Evolutionary conservation across 2,888 invertebrate species (phyloP), one percentile per base, ranked within the genome.

Genomic region (Volucella inflata): DNA sequence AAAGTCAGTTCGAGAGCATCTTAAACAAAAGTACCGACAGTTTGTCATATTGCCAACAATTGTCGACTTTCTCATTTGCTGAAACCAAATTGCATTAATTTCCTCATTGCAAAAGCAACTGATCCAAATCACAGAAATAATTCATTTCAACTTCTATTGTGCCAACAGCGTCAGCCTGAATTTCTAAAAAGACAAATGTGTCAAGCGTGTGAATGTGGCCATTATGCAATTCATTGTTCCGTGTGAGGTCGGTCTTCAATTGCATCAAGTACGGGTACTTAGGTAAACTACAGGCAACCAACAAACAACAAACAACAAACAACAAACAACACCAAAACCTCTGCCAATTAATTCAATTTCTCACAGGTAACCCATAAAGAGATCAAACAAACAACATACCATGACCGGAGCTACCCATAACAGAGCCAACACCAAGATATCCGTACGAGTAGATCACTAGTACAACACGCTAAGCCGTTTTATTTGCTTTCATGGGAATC

Each of bases 151-250:
- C 44, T 17, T 9, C 62, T 40, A 51, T 67, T 59, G 59, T 48
- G 14, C 55, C 48, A 50, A 42, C 44, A 67, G 2, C 44, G 0
- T 59, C 60, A 71, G n/a, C 79, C 71, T 50, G 48, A 60, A 67
- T 79, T 75, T 70, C 51, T 48, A 77, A 72, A 64, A 59, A 72
- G 62, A 68, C 72, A 64, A 72, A 68, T 59, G 81, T 85, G 76
- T 81, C 76, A 80, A 46, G n/a, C 81, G 76, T 85, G 85, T 40
- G 81, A 85, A 81, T 64, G 11, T 38, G 70, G 10, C 59, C 72
- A 72, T 85, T 85, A 81, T 72, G 85, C 72, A 85, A 85, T 46
- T 44, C 85, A 81, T 85, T 85, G 76, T 81, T 77, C 14, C 8
- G 80, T 60, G 48, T 76, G 75, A 84, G 59, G 46, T 75, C 65